Conservation (phyloP, 2,888 invertebrate genomes). For the Mamestra brassicae region DNA sequence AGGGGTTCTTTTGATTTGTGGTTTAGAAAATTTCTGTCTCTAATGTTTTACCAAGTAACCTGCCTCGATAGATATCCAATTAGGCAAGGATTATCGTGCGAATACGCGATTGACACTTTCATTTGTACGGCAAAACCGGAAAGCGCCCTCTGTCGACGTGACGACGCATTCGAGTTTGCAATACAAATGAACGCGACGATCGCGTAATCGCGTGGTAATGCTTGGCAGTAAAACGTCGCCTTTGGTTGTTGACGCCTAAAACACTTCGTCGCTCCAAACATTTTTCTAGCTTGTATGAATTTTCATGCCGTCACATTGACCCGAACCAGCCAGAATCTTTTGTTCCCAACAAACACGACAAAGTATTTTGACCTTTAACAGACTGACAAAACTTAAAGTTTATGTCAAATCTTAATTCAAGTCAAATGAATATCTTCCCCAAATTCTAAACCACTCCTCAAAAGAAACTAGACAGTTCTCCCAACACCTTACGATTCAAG, state of each 20-base stretch:
- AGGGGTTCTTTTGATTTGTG: conserved; percentile 43
- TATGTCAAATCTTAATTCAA: background rate
- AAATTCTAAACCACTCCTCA: conserved; percentile 29
- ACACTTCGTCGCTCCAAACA: too few relatives aligned
- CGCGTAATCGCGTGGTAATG: too few relatives aligned
- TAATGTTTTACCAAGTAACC: background rate
- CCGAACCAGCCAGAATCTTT: background rate
- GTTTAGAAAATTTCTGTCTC: background rate
- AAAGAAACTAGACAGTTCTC: conserved; percentile 27
- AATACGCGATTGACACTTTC: too few relatives aligned
- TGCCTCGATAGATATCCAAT: background rate
- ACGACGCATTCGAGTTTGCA: too few relatives aligned
- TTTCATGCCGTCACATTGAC: background rate
- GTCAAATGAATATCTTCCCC: background rate
- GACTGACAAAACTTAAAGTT: background rate
- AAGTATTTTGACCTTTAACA: background rate
- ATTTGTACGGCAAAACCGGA: too few relatives aligned
- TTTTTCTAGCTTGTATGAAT: background rate
- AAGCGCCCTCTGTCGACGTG: too few relatives aligned
- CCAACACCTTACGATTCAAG: conserved; percentile 19
- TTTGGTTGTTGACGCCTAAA: too few relatives aligned
- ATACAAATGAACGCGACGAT: too few relatives aligned
- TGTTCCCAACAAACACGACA: background rate
- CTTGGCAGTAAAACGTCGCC: too few relatives aligned
- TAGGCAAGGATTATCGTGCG: too few relatives aligned